phyloP scores from a whole-genome alignment of 2,113 vertebrate genomes.

The Poicephalus gulielmi region DNA sequence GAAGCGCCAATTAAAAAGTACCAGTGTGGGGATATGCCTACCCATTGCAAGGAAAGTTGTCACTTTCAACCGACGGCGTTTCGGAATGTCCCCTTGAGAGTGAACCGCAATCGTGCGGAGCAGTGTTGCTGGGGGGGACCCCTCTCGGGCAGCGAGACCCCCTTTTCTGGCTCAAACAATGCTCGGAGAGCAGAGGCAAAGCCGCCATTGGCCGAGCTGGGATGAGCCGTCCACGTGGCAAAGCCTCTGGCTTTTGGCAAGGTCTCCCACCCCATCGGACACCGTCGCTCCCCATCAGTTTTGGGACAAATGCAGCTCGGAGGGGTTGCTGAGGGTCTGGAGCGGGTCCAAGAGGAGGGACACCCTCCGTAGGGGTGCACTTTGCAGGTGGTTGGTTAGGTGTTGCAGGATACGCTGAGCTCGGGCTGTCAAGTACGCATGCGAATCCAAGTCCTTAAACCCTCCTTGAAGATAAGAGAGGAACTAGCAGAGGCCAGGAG shows the following conservation, averaged over 20 bases:
- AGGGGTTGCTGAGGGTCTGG: neutral
- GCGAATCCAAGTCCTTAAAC: neutral
- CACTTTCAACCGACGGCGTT: neutral
- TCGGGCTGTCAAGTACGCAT: neutral
- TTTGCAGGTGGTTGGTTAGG: neutral
- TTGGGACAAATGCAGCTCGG: neutral
- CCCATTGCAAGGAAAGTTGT: neutral
- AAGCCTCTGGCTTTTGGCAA: neutral
- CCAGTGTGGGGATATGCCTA: neutral
- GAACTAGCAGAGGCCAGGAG: neutral
- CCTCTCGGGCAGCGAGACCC: neutral
- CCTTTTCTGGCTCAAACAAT: neutral
- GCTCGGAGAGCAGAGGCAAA: neutral
- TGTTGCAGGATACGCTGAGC: neutral
- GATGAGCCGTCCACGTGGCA: neutral
- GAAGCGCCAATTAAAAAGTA: neutral
- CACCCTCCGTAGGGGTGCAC: fast-evolving
- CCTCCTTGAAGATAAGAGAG: neutral
- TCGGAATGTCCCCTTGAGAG: neutral
- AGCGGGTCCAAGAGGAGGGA: fast-evolving
- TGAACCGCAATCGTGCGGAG: fast-evolving
- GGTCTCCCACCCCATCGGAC: neutral
- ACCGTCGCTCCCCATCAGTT: neutral
- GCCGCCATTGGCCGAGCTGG: neutral
- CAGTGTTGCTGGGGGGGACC: neutral